Percentiles rank a stretch among this genome's conserved stretches.
phyloP scores from a whole-genome alignment of 2,113 vertebrate species.

The Echinops telfairi region DNA sequence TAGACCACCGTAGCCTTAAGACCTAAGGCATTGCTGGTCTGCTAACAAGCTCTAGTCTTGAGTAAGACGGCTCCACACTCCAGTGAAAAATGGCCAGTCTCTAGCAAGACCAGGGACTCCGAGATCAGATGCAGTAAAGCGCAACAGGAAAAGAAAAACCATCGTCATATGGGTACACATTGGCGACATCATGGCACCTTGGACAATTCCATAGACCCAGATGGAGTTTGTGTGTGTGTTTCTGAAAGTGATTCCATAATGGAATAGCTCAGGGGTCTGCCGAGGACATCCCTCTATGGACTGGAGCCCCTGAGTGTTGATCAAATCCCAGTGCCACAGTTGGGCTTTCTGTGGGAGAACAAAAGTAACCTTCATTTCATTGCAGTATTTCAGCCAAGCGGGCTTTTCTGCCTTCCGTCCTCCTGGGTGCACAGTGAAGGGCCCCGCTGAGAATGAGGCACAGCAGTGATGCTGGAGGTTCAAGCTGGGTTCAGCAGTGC shows the following conservation, averaged over 20 bases:
- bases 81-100: not conserved
- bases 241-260: not conserved
- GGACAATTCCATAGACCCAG: not conserved
- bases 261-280: not conserved
- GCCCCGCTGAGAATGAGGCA: slow-evolving; percentile 24
- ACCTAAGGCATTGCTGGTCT: not conserved
- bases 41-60: accelerated
- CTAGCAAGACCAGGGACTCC: too few species aligned
- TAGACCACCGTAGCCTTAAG: accelerated
- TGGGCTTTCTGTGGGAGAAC: not conserved
- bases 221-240: not conserved
- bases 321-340: not conserved
- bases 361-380: slow-evolving; percentile 43
- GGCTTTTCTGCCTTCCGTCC: slow-evolving; percentile 7
- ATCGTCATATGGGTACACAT: too few species aligned
- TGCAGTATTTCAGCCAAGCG: not conserved
- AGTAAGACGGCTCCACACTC: not conserved
- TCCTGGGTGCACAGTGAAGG: slow-evolving; percentile 28
- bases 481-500: slow-evolving; percentile 54
- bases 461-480: slow-evolving; percentile 28
- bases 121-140: not conserved
- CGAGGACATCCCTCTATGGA: not conserved
- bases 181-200: not conserved
- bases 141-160: not conserved
- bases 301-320: not conserved